These are phyloP conservation scores for Polia nebulosa DNA, from an alignment of 2,888 invertebrate species.

Conservation along the genomic window DNA sequence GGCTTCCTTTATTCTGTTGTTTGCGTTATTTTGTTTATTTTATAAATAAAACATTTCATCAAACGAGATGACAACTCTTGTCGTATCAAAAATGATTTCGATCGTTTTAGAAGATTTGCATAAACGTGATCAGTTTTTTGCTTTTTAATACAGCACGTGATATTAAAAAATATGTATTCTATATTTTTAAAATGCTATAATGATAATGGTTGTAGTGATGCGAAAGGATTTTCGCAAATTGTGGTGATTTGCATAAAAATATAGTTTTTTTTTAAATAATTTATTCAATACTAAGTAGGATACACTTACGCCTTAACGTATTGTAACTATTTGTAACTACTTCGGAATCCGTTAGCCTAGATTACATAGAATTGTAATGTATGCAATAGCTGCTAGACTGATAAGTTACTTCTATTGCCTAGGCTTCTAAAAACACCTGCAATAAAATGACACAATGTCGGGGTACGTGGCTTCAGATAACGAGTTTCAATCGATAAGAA, in stretches of 20 bases:
- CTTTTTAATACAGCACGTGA: constrained; percentile 11
- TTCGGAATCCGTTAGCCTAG: constrained; percentile 16
- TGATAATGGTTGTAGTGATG: constrained; percentile 27
- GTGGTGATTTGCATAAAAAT: constrained; percentile 11
- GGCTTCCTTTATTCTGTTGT: background rate
- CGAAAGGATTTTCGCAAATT: background rate
- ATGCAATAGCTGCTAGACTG: constrained; percentile 13
- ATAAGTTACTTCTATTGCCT: background rate
- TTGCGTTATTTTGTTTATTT: background rate
- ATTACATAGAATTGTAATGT: background rate
- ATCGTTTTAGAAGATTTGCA: background rate
- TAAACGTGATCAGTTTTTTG: constrained; percentile 7
- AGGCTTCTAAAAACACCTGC: background rate
- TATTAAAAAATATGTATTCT: constrained; percentile 18
- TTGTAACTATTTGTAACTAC: background rate
- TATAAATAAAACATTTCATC: background rate
- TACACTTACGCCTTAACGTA: no score
- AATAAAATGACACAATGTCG: no score
- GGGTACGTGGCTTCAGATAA: no score
- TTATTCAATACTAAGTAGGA: background rate
- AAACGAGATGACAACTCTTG: background rate
- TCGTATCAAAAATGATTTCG: background rate
- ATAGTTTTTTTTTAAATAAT: background rate
- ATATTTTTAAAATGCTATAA: constrained; percentile 1
- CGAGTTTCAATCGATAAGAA: background rate